Evolutionary conservation across 2,113 vertebrate genomes (phyloP).

Genomic region (Nettapus auritus): DNA sequence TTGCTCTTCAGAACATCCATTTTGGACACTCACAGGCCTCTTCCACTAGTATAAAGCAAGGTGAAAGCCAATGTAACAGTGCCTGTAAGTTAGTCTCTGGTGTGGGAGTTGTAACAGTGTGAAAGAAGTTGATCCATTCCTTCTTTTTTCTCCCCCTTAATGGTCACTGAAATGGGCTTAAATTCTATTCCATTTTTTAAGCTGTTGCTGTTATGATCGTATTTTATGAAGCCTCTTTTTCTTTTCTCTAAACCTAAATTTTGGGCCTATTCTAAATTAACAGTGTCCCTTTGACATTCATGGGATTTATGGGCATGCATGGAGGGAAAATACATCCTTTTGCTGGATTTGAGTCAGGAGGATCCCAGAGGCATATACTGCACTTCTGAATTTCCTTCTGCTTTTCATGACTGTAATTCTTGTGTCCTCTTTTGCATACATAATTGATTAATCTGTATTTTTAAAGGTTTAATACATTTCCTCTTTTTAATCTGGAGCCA

Average conservation of each 20-base stretch:
- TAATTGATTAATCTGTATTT: conserved; percentile 76
- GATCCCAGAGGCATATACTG: conserved; percentile 70
- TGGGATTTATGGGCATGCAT: conserved; percentile 60
- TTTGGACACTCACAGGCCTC: background rate
- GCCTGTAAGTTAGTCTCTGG: background rate
- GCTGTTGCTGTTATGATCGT: conserved; percentile 22
- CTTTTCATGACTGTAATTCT: conserved; percentile 70
- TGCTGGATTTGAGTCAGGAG: conserved; percentile 64
- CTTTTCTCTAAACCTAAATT: conserved; percentile 46
- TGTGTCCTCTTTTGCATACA: conserved; percentile 73
- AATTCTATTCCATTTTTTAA: background rate
- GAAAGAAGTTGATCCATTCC: background rate
- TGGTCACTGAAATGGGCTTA: background rate
- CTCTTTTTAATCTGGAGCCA: conserved; percentile 62
- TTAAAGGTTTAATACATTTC: conserved; percentile 64
- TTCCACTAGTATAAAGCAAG: background rate
- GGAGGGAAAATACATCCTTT: conserved; percentile 61
- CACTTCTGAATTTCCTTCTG: conserved; percentile 69
- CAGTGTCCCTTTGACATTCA: conserved; percentile 76
- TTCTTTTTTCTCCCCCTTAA: background rate
- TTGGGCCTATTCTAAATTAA: conserved; percentile 48
- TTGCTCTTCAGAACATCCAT: background rate
- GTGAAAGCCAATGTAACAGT: background rate
- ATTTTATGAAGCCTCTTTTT: conserved; percentile 31
- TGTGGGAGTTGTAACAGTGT: background rate